These are phyloP conservation scores for Falco punctatus DNA, from an alignment of 2,113 vertebrate species.

Conservation along the genomic window DNA sequence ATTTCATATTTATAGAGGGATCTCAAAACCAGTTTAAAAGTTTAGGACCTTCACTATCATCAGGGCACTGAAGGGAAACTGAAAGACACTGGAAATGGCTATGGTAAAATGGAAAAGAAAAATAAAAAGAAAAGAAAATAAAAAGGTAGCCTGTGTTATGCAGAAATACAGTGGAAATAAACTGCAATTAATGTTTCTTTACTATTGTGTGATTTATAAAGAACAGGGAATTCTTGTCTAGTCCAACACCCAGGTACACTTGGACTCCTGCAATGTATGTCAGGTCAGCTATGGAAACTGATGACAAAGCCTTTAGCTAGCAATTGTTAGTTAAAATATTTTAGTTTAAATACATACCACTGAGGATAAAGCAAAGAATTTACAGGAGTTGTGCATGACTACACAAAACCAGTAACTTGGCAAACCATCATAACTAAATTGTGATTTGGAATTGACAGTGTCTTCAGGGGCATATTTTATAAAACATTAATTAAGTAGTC, in stretches of 20 bases:
- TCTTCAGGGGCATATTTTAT: neutral
- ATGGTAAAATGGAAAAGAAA: neutral
- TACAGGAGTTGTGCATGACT: neutral
- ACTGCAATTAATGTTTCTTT: neutral
- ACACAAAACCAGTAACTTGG: neutral
- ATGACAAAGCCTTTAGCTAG: neutral
- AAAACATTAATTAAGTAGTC: neutral
- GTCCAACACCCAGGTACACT: neutral
- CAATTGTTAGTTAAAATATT: neutral
- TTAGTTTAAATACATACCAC: neutral
- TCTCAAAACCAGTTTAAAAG: neutral
- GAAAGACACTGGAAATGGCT: neutral
- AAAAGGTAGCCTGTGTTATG: fast-evolving
- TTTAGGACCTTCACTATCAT: fast-evolving
- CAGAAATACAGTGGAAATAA: neutral
- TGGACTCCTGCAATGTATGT: neutral
- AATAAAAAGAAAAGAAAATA: too few relatives aligned
- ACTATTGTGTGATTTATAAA: neutral
- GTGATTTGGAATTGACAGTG: neutral
- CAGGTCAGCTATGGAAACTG: neutral
- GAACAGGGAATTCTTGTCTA: neutral
- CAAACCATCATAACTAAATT: neutral
- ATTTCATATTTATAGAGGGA: neutral
- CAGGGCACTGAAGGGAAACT: neutral
- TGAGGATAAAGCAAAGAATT: neutral